Evolutionary conservation across 1,140 invertebrate species (phyloP), one percentile per base, ranked within the genome.

Genomic region (Hirudo medicinalis): DNA sequence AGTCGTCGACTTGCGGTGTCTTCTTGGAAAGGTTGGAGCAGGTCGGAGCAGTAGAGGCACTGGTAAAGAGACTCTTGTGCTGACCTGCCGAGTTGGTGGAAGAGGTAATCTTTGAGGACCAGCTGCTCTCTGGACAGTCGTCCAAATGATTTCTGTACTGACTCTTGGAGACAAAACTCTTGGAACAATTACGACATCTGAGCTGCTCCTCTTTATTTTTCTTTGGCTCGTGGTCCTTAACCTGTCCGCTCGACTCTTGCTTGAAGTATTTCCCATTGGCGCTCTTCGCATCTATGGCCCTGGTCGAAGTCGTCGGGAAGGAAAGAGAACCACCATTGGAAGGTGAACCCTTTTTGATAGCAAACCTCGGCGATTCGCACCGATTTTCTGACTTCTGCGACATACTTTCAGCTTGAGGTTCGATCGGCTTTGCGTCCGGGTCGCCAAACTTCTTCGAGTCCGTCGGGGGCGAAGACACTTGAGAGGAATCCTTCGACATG

Each of bases 401-500:
- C 57, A 25, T 11, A 63, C 57, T 63, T 63, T 63, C 29, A 0
- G 22, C 3, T 15, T 63, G 57, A 20, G 22, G 20, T 63, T 63
- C 57, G 57, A 25, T 20, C 57, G 57, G 57, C 57, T 63, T 63
- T n/a, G 29, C 29, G 22, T 63, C 57, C 57, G 29, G 11, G 19
- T 25, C 29, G 22, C 29, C 57, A 63, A 63, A 63, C 53, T 70
- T 70, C 11, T 70, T 70, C 67, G 69, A 36, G 53, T 54, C 69
- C 69, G 49, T 22, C 53, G 69, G n/a, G 0, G 67, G 29, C 36
- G 67, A 32, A 25, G 25, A 25, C 25, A 36, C 67, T 53, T 22
- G 32, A 22, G 71, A 67, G 36, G 63, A 72, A 22, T 54, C 72
- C 29, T 49, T 29, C 13, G 72, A 54, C 22, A 73, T 70, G 43